Evolutionary conservation across 2,888 invertebrate species (phyloP), one percentile per base, ranked within the genome.

Genomic region (Agrenia bidenticulata): DNA sequence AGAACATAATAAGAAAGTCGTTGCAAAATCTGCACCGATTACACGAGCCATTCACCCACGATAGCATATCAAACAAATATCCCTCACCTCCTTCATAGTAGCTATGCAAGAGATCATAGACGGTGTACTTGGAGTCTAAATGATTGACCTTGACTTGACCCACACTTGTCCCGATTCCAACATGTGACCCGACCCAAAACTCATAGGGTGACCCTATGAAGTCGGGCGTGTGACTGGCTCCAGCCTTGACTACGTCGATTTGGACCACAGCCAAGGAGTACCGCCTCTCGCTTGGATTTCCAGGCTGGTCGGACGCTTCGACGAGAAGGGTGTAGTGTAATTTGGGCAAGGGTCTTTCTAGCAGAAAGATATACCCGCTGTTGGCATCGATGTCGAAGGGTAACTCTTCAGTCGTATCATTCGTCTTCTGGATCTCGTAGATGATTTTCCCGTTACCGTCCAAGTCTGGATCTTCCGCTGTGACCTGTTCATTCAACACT

Each of bases 111-210:
- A 92, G 82, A 80, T 92, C 92, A 78, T 90, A 92, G 72, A 89
- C 84, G 24, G 80, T 84, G 56, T 85, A 86, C 69, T 84, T 85
- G 57, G 84, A 85, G 61, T 88, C 86, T 76, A 87, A 85, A 61
- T 90, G 86, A 27, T 87, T 89, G 1, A 90, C 86, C 68, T 89
- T 84, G 57, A 93, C 88, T 81, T 92, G 92, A 0, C 92, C 92
- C 49, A 92, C 88, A 74, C 90, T 92, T 0, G 91, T 90, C 9
- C 92, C 92, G 68, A 92, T 84, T 0, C 88, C 88, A 4, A 90
- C 91, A 77, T 89, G 90, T n/a, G 87, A 87, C 0, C 92, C 92
- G 32, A 92, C 91, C 92, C 92, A 92, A 79, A 93, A 92, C 77
- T 92, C 91, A 77, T 92, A 93, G 0, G 92, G 92, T 0, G 91